These are phyloP conservation scores for Tipula confusa DNA, from an alignment of 2,888 invertebrate genomes.

Conservation along the genomic window DNA sequence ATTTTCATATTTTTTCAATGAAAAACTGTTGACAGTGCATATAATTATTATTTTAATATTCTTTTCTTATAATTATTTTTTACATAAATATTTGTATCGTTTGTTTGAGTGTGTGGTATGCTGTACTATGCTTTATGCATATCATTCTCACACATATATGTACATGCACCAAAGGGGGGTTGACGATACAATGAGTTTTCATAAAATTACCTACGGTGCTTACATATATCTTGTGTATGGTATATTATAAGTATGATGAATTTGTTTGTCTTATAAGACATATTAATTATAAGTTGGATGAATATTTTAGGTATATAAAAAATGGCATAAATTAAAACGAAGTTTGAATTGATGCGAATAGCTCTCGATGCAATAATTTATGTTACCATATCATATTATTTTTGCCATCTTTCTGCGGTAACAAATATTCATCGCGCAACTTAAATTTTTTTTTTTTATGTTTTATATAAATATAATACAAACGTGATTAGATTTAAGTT, in stretches of 20 bases:
- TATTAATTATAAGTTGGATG: neutral
- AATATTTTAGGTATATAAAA: neutral
- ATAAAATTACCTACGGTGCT: neutral
- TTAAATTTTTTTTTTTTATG: neutral
- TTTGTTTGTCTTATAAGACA: slow-evolving; percentile 3
- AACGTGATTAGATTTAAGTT: slow-evolving; percentile 9
- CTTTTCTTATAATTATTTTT: neutral
- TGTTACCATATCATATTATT: neutral
- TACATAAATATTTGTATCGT: neutral
- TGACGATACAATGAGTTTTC: neutral
- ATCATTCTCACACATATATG: neutral
- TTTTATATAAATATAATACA: neutral
- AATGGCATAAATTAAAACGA: neutral
- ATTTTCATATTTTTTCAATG: neutral
- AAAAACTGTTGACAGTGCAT: slow-evolving; percentile 20
- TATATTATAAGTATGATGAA: neutral
- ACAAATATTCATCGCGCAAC: neutral
- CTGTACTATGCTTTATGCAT: neutral
- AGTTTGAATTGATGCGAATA: neutral
- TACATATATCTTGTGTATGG: neutral
- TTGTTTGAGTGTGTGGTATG: neutral
- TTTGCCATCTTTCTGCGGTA: neutral
- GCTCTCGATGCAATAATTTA: neutral
- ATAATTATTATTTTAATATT: neutral
- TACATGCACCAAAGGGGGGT: neutral